These are phyloP conservation scores for Mycalesis mineus DNA, from an alignment of 2,888 invertebrate genomes.

Conservation along the genomic window DNA sequence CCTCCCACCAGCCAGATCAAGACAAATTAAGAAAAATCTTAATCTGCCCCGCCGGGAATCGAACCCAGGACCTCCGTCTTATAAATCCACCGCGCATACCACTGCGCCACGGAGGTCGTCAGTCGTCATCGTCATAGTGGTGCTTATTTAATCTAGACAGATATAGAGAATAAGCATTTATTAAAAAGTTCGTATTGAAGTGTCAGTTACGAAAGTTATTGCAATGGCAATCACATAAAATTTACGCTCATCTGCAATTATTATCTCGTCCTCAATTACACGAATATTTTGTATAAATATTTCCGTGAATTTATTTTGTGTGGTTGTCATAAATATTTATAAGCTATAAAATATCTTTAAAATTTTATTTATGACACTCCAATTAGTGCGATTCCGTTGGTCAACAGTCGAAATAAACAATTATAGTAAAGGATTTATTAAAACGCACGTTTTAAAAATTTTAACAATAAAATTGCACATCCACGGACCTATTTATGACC, in stretches of 20 bases:
- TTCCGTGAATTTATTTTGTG: slow-evolving; percentile 1
- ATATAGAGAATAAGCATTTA: too few relatives aligned
- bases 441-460: background rate
- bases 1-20: too few relatives aligned
- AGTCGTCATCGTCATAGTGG: too few relatives aligned
- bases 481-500: too few relatives aligned
- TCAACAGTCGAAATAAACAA: background rate
- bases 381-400: slow-evolving; percentile 50
- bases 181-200: too few relatives aligned
- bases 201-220: background rate
- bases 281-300: slow-evolving; percentile 1
- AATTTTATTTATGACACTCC: slow-evolving; percentile 39
- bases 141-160: too few relatives aligned
- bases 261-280: slow-evolving; percentile 1
- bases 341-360: slow-evolving; percentile 14
- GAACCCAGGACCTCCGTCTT: too few relatives aligned
- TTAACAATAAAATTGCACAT: too few relatives aligned
- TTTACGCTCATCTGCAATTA: slow-evolving; percentile 5
- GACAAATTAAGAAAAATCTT: too few relatives aligned
- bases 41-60: too few relatives aligned
- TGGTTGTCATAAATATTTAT: slow-evolving; percentile 4
- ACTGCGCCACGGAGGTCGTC: too few relatives aligned
- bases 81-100: too few relatives aligned
- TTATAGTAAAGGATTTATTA: background rate
- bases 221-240: background rate